Base-by-base conservation (phyloP, 2,797 vertebrate genomes). In the Ctenopoma kingsleyae region DNA sequence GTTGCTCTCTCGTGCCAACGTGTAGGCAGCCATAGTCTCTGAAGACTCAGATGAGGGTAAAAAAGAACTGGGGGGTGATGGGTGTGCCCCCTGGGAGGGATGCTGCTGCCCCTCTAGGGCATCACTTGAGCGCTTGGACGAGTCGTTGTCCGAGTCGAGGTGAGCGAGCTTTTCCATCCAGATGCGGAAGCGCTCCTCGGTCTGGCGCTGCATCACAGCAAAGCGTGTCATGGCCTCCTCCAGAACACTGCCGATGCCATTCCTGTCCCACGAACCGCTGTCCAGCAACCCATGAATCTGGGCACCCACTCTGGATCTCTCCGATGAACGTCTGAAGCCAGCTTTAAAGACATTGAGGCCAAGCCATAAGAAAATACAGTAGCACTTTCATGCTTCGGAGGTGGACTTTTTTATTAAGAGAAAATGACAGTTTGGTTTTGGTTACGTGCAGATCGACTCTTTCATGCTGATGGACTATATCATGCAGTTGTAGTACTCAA, bases 281-380 rank as follows among this genome's bases (percentile, higher is more conserved):
- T 96, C 94, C 94, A 97, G 94, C 93, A 97, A 95, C 93, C 95
- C 94, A 91, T 95, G 94, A 92, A 96, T 95, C 94, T 96, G 95
- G 92, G 95, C 93, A 88, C 94, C 93, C 71, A 91, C 90, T 95
- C 95, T 94, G 94, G 95, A 95, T 95, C 94, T 93, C 94, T 92
- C 95, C 93, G 95, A 94, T 90, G 94, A 93, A 93, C 90, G 94
- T 95, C 91, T 93, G 93, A 96, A 96, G 95, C 91, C 95, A 98
- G 95, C 96, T 97, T 97, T 96, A 98, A 98, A 98, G 94, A 98
- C 96, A 98, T 90, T 96, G 96, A 96, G 95, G 95, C 95, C 95
- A 95, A 93, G 93, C 93, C 93, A 88, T 94, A 92, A 94, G 91
- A 95, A 90, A 93, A 89, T 87, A 94, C 90, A 94, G 90, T 91